A percentile compares a stretch with the other conserved stretches of the same genome.
phyloP scores from a whole-genome alignment of 2,797 vertebrate genomes.

The Rhinella marina region DNA sequence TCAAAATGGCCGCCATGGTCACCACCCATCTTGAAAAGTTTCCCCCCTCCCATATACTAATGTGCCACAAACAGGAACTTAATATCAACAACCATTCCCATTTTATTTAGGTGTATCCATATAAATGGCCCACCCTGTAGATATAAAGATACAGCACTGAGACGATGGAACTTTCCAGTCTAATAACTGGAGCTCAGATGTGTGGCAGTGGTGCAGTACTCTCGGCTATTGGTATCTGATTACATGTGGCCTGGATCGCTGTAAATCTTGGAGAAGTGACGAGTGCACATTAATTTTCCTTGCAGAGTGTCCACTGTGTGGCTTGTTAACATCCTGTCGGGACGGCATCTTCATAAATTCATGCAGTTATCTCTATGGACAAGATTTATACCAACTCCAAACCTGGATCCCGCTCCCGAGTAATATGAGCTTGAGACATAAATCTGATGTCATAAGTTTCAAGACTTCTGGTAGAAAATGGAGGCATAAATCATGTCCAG shows the following conservation, averaged over 20 bases:
- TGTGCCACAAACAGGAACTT: too few species aligned
- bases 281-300: constrained; percentile 31
- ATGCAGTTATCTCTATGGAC: constrained; percentile 17
- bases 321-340: constrained; percentile 49
- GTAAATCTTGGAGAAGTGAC: constrained; percentile 35
- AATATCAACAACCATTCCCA: not conserved
- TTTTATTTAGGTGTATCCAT: too few species aligned
- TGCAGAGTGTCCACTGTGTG: not conserved
- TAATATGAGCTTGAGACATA: constrained; percentile 15
- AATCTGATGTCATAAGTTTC: constrained; percentile 7
- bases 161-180: not conserved
- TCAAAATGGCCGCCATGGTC: too few species aligned
- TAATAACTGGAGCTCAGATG: not conserved
- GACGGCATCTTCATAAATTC: constrained; percentile 36
- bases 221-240: not conserved
- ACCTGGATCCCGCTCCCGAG: constrained; percentile 26
- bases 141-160: not conserved
- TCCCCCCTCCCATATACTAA: too few species aligned
- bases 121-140: not conserved
- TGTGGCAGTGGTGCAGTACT: not conserved
- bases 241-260: not conserved
- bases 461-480: constrained; percentile 11
- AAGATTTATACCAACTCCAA: constrained; percentile 25
- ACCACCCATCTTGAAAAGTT: too few species aligned
- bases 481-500: constrained; percentile 12